Percentiles rank a stretch among this genome's conserved stretches.
Conservation (phyloP, 1,140 invertebrate species). For the Chlorops oryzae region DNA sequence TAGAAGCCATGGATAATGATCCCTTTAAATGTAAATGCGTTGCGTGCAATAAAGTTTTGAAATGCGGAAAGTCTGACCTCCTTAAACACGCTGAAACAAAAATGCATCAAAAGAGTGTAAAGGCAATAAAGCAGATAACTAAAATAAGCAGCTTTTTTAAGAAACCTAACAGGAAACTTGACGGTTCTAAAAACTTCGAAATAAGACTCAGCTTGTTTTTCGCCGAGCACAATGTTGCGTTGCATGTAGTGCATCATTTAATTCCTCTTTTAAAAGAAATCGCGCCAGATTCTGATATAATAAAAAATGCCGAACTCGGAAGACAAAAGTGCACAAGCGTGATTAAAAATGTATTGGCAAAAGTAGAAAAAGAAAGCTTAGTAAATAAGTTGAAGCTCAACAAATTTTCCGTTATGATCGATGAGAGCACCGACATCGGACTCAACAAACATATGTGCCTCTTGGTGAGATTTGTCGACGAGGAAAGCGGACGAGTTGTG, state of each 20-base stretch:
- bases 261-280: conserved; percentile 4
- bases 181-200: background rate
- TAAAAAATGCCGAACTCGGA: background rate
- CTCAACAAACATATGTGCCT: conserved; percentile 2
- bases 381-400: background rate
- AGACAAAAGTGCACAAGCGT: background rate
- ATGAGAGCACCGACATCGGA: conserved; percentile 1
- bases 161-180: no score
- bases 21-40: no score
- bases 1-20: no score
- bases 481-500: conserved; percentile 1
- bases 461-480: background rate
- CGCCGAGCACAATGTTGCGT: background rate
- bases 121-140: no score
- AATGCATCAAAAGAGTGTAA: no score
- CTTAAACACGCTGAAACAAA: no score
- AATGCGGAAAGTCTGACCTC: no score
- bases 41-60: no score
- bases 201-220: conserved; percentile 1
- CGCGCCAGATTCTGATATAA: background rate
- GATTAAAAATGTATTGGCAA: background rate
- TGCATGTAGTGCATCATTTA: background rate
- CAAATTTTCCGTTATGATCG: conserved; percentile 4
- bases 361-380: background rate
- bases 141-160: no score